Conservation (phyloP, 2,797 vertebrate species). For the Squalus acanthias region DNA sequence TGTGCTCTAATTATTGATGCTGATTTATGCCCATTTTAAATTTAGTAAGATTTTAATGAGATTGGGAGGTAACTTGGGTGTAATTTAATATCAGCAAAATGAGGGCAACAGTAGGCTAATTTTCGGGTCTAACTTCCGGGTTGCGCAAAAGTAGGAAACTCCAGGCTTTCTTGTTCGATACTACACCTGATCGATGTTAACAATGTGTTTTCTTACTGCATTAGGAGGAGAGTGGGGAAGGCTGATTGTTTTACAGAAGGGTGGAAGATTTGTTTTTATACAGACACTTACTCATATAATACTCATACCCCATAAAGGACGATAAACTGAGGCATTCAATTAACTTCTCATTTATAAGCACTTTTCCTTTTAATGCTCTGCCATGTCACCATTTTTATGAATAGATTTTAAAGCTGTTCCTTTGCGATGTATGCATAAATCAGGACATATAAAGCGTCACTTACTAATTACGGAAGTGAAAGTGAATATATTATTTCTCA, state of each 20-base stretch:
- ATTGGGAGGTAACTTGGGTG: background rate
- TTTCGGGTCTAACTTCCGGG: background rate
- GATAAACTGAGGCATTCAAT: background rate
- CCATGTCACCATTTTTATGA: background rate
- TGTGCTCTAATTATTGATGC: background rate
- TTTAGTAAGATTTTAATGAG: background rate
- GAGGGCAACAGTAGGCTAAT: background rate
- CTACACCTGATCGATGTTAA: background rate
- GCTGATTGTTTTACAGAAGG: background rate
- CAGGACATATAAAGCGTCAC: background rate
- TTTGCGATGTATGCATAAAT: background rate
- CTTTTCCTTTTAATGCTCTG: background rate
- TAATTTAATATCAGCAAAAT: background rate
- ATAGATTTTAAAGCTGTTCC: background rate
- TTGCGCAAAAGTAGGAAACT: background rate
- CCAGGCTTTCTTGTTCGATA: background rate
- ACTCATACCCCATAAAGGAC: background rate
- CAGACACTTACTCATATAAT: background rate
- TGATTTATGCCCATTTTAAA: background rate
- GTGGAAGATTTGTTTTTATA: background rate
- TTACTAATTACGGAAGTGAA: background rate
- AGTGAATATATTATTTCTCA: background rate
- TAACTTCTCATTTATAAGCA: background rate
- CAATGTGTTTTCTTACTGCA: background rate
- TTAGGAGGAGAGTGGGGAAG: background rate